Base-by-base conservation (phyloP, 92 coral and sea anemone genomes). In the Phymanthus crucifer region DNA sequence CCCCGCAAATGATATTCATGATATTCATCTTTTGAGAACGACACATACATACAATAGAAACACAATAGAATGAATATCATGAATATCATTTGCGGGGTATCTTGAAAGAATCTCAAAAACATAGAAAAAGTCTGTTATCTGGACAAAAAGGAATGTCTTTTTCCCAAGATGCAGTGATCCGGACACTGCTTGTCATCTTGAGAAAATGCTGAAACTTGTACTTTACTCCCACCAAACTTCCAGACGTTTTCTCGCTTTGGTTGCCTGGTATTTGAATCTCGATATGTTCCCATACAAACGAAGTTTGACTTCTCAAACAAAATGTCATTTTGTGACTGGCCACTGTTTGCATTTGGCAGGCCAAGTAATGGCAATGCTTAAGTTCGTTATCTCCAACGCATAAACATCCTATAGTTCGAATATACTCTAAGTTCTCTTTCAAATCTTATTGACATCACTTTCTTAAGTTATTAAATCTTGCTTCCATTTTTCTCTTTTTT, bases 261-360 rank as follows among this genome's bases (percentile, higher is more conserved):
- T 61, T 7, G 68, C 26, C 3, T 27, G 68, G 18, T 29, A 54
- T 29, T 12, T 61, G n/a, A 71, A 40, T 57, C n/a, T n/a, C n/a
- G n/a, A n/a, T n/a, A n/a, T 38, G 4, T 14, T 69, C 45, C 26
- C 52, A 24, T 31, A 38, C 32, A 36, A 38, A 38, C 70, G 31
- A 56, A 54, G 70, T 75, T 75, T 75, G 79, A 32, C 40, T 57
- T 50, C 29, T 33, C 47, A 75, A 75, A 75, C 65, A 52, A 48
- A 48, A 50, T 43, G 79, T 40, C 23, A 32, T 75, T n/a, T 54
- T 75, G 54, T n/a, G 13, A 52, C n/a, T n/a, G n/a, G n/a, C 13
- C 48, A 17, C 11, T 77, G 81, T 77, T 77, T 64, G 72, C 57
- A 36, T 77, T 77, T 29, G 38, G 16, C 54, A 64, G 68, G 56